These are phyloP conservation scores for Drosophila tristis DNA, from an alignment of 1,140 invertebrate genomes.

Conservation along the genomic window DNA sequence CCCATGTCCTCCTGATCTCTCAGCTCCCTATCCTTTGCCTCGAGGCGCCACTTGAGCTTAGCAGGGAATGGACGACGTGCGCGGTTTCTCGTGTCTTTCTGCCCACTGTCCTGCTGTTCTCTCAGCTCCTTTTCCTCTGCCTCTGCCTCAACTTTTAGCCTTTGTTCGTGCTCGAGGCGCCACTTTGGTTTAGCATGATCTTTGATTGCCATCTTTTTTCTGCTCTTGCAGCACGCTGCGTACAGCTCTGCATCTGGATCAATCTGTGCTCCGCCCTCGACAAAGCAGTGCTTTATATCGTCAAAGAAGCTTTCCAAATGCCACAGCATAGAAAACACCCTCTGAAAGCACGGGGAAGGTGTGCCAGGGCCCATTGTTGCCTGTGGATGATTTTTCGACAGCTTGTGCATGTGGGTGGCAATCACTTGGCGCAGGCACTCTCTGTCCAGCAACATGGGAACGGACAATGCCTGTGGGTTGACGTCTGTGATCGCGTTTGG, in stretches of 20 bases:
- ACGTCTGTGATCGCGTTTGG: too few species aligned
- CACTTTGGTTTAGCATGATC: background rate
- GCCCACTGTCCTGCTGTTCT: background rate
- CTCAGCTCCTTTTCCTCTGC: background rate
- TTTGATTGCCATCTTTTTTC: background rate
- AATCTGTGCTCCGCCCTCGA: background rate
- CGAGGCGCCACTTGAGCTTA: background rate
- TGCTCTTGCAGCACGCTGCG: conserved; percentile 7
- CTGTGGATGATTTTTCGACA: too few species aligned
- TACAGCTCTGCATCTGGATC: conserved; percentile 8
- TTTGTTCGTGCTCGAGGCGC: background rate
- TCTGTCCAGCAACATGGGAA: too few species aligned
- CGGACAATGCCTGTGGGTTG: too few species aligned
- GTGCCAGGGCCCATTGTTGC: too few species aligned
- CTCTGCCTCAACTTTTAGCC: background rate
- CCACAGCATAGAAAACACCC: background rate
- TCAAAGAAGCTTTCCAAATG: conserved; percentile 4
- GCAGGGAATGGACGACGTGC: background rate
- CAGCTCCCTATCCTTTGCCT: background rate
- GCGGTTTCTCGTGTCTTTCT: background rate
- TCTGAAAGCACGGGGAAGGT: too few species aligned
- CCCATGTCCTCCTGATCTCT: background rate
- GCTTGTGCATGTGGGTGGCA: too few species aligned
- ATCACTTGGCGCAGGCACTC: too few species aligned
- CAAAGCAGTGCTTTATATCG: background rate